Evolutionary conservation across 2,113 vertebrate genomes (phyloP).

Genomic region (Bagarius yarrelli): DNA sequence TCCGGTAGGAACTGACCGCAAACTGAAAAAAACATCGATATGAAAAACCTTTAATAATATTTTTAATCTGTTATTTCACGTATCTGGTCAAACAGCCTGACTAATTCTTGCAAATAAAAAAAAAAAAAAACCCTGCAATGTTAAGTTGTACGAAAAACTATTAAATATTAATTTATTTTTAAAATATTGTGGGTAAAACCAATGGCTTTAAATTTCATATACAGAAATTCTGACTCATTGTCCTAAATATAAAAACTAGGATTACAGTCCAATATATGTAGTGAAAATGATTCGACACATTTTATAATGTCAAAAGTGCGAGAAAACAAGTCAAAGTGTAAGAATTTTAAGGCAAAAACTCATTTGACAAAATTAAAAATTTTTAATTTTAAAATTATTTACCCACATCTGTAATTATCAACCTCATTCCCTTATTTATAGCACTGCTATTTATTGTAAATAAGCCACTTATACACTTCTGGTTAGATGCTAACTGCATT

Average conservation of each 20-base stretch:
- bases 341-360: no score
- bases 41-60: neutral
- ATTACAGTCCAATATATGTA: neutral
- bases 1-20: neutral
- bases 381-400: no score
- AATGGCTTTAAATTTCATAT: neutral
- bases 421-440: no score
- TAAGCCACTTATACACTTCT: no score
- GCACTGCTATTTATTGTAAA: no score
- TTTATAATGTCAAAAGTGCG: neutral
- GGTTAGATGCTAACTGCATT: no score
- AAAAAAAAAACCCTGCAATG: neutral
- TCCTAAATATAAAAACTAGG: neutral
- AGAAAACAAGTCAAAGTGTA: no score
- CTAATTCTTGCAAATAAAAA: neutral
- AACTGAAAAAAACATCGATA: neutral
- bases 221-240: neutral
- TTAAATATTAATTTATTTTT: neutral
- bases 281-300: neutral
- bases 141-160: neutral
- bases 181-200: neutral
- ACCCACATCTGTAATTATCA: no score
- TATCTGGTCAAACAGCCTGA: neutral
- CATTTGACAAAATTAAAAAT: no score
- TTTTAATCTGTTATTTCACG: neutral